These are phyloP conservation scores for Campodea augens DNA, from an alignment of 1,140 invertebrate species.

Conservation along the genomic window DNA sequence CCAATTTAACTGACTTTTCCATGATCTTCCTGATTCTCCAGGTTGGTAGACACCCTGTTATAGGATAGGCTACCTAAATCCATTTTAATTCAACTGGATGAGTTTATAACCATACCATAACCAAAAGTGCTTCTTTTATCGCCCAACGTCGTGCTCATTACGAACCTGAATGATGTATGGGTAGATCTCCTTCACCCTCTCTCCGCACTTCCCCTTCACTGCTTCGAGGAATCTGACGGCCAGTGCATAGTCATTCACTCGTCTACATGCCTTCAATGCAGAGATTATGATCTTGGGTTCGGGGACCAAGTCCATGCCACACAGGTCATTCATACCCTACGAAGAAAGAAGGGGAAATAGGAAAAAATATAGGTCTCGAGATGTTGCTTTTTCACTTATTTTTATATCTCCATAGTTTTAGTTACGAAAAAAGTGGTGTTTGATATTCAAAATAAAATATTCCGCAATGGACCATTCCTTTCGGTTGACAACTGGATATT, in stretches of 20 bases:
- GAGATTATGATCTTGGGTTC: constrained; percentile 85
- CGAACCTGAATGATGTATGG: constrained; percentile 56
- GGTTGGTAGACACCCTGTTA: too few relatives aligned
- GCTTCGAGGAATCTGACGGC: constrained; percentile 82
- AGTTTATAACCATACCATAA: background rate
- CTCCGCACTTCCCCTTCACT: constrained; percentile 77
- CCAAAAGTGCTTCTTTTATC: background rate
- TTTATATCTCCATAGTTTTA: too few relatives aligned
- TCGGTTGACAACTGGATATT: too few relatives aligned
- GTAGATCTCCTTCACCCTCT: constrained; percentile 56
- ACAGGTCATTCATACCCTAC: constrained; percentile 34
- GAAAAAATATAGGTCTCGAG: background rate
- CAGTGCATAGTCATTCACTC: constrained; percentile 84
- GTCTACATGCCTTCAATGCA: constrained; percentile 75
- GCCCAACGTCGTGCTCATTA: background rate
- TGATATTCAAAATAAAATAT: too few relatives aligned
- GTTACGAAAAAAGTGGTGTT: too few relatives aligned
- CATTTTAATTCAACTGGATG: background rate
- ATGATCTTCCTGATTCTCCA: too few relatives aligned
- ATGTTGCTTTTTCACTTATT: too few relatives aligned
- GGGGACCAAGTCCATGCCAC: constrained; percentile 81
- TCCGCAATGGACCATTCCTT: too few relatives aligned
- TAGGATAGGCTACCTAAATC: too few relatives aligned
- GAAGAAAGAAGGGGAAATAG: background rate
- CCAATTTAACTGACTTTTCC: too few relatives aligned